Percentiles rank a stretch among this genome's conserved stretches.
Conservation (phyloP, 2,888 invertebrate species). For the Endomychus coccineus region DNA sequence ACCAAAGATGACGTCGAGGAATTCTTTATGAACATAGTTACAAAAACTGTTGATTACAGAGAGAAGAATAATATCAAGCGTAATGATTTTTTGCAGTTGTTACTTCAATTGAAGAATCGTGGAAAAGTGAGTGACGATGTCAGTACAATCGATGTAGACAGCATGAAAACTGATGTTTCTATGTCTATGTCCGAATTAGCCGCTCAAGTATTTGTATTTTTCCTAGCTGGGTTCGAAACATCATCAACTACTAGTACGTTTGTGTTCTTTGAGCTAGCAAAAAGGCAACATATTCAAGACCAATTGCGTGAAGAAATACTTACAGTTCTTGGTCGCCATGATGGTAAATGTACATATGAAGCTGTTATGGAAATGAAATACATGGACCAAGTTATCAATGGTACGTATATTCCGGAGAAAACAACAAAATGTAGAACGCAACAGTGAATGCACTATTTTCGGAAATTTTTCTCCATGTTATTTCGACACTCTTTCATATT, state of each 20-base stretch:
- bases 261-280: constrained; percentile 37
- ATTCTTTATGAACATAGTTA: constrained; percentile 45
- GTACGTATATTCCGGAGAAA: too few species aligned
- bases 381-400: constrained; percentile 40
- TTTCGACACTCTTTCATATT: too few species aligned
- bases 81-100: constrained; percentile 50
- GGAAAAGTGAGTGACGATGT: constrained; percentile 15
- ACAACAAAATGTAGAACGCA: too few species aligned
- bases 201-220: constrained; percentile 41
- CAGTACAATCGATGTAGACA: background rate
- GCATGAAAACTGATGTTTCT: background rate
- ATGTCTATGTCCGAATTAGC: constrained; percentile 23
- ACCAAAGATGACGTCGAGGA: constrained; percentile 28
- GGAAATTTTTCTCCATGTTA: too few species aligned
- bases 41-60: constrained; percentile 42
- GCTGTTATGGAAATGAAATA: constrained; percentile 42
- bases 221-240: constrained; percentile 44
- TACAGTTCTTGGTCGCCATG: constrained; percentile 27
- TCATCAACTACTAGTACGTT: constrained; percentile 39
- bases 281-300: constrained; percentile 38
- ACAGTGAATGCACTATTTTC: too few species aligned
- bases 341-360: constrained; percentile 39
- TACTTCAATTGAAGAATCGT: constrained; percentile 45
- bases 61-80: constrained; percentile 42
- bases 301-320: constrained; percentile 39